These are phyloP conservation scores for Sphenopsis melanotis DNA, from an alignment of 2,797 vertebrate genomes.

Conservation along the genomic window DNA sequence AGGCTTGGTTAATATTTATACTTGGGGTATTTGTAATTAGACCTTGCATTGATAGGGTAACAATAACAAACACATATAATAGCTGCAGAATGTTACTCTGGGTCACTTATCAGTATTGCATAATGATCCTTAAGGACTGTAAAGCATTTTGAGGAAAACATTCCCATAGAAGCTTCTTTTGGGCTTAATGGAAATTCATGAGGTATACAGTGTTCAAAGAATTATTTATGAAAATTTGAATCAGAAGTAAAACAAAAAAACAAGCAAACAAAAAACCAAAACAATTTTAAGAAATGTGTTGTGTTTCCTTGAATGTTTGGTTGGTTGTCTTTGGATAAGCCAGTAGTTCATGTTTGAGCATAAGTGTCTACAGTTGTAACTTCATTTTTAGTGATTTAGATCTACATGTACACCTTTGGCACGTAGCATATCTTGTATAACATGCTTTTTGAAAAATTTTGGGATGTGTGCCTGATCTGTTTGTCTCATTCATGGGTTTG, in stretches of 20 bases:
- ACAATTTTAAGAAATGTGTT: neutral
- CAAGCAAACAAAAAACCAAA: neutral
- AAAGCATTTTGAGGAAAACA: neutral
- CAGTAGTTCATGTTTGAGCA: neutral
- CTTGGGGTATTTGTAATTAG: neutral
- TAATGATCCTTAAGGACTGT: neutral
- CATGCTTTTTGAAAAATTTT: neutral
- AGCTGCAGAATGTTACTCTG: neutral
- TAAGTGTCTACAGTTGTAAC: neutral
- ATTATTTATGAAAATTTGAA: neutral
- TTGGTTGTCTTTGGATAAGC: neutral
- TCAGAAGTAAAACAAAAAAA: neutral
- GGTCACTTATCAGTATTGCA: neutral
- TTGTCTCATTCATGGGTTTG: neutral
- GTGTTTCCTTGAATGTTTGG: neutral
- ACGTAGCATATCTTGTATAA: fast-evolving
- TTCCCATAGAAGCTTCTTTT: neutral
- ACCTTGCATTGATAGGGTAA: neutral
- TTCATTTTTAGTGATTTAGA: neutral
- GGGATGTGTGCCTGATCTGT: neutral
- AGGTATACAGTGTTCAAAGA: neutral
- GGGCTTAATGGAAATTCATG: neutral
- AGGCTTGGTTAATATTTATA: neutral
- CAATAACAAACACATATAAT: neutral
- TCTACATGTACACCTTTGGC: neutral